A percentile compares a stretch with the other conserved stretches of the same genome.
Conservation (phyloP, 2,888 invertebrate genomes). For the Polyommatus iphigenia region DNA sequence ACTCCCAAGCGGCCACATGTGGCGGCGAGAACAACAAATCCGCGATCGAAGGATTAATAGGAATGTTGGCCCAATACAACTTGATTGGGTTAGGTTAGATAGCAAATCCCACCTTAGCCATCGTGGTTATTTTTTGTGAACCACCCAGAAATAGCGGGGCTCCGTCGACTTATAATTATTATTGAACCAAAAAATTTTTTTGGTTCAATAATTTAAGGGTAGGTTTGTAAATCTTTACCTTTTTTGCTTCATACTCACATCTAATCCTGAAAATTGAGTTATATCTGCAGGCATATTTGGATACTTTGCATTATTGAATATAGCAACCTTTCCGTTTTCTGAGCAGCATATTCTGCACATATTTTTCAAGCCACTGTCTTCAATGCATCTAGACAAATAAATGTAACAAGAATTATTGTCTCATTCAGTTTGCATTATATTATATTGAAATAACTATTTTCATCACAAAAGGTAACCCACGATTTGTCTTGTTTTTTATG, state of each 20-base stretch:
- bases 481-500: conserved; percentile 58
- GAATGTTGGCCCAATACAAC: no score
- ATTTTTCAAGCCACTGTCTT: conserved; percentile 40
- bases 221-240: no score
- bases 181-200: no score
- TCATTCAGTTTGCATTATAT: background rate
- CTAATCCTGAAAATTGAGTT: conserved; percentile 61
- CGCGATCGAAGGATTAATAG: no score
- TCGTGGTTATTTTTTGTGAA: no score
- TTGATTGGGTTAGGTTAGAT: no score
- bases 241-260: conserved; percentile 51
- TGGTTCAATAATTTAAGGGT: no score
- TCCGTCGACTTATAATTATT: no score
- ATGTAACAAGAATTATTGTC: background rate
- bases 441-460: background rate
- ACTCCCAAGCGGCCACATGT: no score
- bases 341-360: conserved; percentile 65
- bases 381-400: conserved; percentile 46
- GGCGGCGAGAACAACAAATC: no score
- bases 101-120: no score
- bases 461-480: conserved; percentile 45
- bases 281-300: conserved; percentile 67
- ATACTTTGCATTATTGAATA: conserved; percentile 61
- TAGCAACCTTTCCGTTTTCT: conserved; percentile 61
- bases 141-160: no score